A percentile compares a stretch with the other conserved stretches of the same genome.
Evolutionary conservation across 2,888 invertebrate genomes (phyloP).

Genomic region (Auanema freiburgensis): DNA sequence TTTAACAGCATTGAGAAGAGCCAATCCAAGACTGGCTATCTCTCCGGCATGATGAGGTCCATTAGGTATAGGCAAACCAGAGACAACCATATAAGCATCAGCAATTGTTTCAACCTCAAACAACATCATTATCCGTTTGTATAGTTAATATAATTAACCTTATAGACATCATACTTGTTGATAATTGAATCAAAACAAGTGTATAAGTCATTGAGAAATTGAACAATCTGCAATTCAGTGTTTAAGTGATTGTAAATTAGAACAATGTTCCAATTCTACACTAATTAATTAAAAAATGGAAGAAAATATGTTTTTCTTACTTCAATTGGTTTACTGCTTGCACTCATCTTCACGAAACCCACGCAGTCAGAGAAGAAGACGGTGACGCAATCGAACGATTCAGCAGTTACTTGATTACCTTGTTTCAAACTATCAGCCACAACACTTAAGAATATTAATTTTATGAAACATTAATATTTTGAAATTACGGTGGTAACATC

Average conservation of each 20-base stretch:
- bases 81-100: conserved; percentile 47
- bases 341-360: conserved; percentile 40
- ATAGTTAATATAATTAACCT: conserved; percentile 19
- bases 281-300: background rate
- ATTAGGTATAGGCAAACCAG: conserved; percentile 41
- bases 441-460: conserved; percentile 22
- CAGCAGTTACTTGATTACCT: conserved; percentile 36
- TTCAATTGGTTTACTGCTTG: conserved; percentile 33
- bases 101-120: conserved; percentile 43
- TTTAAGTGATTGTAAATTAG: background rate
- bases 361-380: conserved; percentile 47
- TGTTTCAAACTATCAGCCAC: conserved; percentile 41
- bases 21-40: conserved; percentile 50
- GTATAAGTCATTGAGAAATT: conserved; percentile 49
- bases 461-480: conserved; percentile 1
- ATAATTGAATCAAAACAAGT: conserved; percentile 43
- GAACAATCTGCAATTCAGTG: conserved; percentile 72
- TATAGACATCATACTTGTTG: conserved; percentile 48
- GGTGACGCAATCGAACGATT: conserved; percentile 36
- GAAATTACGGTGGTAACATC: conserved; percentile 42
- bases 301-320: conserved; percentile 13
- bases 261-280: background rate
- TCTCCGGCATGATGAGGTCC: conserved; percentile 47
- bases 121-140: background rate
- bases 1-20: conserved; percentile 57